Evolutionary conservation across 2,797 vertebrate genomes (phyloP).

Genomic region (Rhynchonycteris naso): DNA sequence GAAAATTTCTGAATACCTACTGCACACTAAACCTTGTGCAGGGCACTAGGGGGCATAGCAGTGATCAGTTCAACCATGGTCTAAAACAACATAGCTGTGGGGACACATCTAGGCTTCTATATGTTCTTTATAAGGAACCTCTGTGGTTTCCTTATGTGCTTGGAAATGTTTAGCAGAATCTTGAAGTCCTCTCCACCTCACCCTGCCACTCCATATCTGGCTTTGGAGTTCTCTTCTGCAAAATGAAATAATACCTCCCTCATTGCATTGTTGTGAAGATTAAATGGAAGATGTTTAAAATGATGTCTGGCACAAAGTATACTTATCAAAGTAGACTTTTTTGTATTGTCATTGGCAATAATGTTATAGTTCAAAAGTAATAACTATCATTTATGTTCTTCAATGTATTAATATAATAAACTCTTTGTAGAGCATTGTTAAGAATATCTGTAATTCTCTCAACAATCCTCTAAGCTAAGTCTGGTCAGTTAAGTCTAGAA

Average conservation of each 20-base stretch:
- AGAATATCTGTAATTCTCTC: background rate
- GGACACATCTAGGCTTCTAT: background rate
- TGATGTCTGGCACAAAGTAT: background rate
- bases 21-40: background rate
- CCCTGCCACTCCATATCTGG: background rate
- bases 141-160: background rate
- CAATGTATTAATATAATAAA: background rate
- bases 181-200: background rate
- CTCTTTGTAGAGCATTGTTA: background rate
- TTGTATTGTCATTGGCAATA: background rate
- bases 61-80: background rate
- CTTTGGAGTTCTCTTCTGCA: background rate
- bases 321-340: background rate
- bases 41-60: background rate
- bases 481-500: background rate
- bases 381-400: background rate
- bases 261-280: background rate
- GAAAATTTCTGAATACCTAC: background rate
- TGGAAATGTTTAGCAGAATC: background rate
- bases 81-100: background rate
- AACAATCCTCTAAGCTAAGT: background rate
- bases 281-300: background rate
- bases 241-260: background rate
- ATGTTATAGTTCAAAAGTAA: background rate
- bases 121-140: background rate